phyloP scores from a whole-genome alignment of 2,888 invertebrate species.

The Auanema sp. region DNA sequence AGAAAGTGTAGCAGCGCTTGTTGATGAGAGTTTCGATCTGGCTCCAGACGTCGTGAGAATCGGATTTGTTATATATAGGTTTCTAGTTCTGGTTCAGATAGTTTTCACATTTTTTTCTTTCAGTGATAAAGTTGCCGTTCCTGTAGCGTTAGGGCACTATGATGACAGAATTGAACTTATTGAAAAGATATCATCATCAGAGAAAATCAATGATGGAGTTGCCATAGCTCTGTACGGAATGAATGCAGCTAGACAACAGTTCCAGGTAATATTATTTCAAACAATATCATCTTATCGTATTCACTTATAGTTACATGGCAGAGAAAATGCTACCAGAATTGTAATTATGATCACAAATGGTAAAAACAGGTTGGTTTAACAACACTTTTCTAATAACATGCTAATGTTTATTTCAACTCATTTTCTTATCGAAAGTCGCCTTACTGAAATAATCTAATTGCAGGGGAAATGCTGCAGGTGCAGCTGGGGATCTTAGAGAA shows the following conservation, averaged over 20 bases:
- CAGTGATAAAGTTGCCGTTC: conserved; percentile 61
- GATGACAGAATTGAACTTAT: conserved; percentile 62
- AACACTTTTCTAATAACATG: not conserved
- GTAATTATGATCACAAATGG: conserved; percentile 60
- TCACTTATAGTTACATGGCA: conserved; percentile 47
- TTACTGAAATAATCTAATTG: conserved; percentile 12
- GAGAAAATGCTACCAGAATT: conserved; percentile 53
- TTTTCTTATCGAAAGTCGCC: too few species aligned
- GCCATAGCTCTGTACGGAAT: conserved; percentile 60
- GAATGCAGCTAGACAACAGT: conserved; percentile 61
- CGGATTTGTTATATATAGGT: conserved; percentile 61
- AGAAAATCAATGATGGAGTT: conserved; percentile 50
- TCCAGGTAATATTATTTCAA: conserved; percentile 28
- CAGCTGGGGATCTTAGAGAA: conserved; percentile 57
- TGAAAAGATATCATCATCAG: conserved; percentile 54
- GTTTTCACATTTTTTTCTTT: conserved; percentile 10
- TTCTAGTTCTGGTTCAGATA: not conserved
- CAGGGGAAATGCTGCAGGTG: conserved; percentile 59
- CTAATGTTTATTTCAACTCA: not conserved
- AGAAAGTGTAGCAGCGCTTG: conserved; percentile 56
- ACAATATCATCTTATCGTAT: not conserved
- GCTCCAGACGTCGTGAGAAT: conserved; percentile 59
- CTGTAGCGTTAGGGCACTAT: conserved; percentile 62
- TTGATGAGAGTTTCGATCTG: conserved; percentile 61
- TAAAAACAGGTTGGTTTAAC: conserved; percentile 44